Evolutionary conservation across 2,113 vertebrate species (phyloP).

Genomic region (Pseudolaguvia tuberculata): DNA sequence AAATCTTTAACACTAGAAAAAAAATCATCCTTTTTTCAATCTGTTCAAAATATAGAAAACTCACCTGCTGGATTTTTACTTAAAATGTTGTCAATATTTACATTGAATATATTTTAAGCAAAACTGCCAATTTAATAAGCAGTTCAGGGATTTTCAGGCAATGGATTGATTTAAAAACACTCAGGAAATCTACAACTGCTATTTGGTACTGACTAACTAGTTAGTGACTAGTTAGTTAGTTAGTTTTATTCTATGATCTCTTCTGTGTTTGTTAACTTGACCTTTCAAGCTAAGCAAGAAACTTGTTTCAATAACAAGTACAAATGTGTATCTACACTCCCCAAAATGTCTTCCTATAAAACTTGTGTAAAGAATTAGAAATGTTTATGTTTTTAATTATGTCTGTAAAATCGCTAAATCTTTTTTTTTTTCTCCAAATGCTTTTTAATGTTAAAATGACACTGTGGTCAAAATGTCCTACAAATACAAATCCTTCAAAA

Average conservation of each 20-base stretch:
- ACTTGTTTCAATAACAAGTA: neutral
- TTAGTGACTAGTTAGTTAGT: no score
- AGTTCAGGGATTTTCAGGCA: constrained; percentile 2
- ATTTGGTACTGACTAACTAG: neutral
- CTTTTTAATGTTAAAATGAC: neutral
- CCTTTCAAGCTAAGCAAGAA: no score
- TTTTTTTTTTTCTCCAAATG: neutral
- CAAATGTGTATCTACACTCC: constrained; percentile 3
- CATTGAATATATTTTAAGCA: neutral
- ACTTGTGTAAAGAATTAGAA: neutral
- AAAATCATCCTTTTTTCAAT: constrained; percentile 32
- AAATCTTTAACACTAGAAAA: constrained; percentile 66
- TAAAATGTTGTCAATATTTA: constrained; percentile 19
- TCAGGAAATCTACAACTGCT: neutral
- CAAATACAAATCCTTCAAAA: neutral
- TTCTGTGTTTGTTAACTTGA: constrained; percentile 5
- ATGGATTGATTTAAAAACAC: neutral
- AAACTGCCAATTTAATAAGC: constrained; percentile 13
- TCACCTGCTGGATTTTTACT: constrained; percentile 24
- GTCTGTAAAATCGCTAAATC: neutral
- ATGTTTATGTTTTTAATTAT: neutral
- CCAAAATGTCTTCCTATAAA: neutral
- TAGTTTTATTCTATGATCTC: constrained; percentile 14
- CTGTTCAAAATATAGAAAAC: constrained; percentile 36
- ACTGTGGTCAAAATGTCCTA: neutral